Evolutionary conservation across 2,113 vertebrate species (phyloP).

Genomic region (Semicossyphus pulcher): DNA sequence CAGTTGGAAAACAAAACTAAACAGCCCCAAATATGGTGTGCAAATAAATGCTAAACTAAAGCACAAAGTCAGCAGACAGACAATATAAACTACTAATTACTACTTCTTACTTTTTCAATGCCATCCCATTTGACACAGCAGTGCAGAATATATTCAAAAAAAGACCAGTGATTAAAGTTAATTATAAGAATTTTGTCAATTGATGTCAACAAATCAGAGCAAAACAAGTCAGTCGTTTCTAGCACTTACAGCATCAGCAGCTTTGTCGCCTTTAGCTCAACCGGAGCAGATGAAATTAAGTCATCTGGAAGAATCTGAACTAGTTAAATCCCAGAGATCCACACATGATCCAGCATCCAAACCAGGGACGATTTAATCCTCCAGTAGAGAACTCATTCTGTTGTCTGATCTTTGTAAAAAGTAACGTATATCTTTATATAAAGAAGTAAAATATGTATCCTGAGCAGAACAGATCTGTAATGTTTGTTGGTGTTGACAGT

Average conservation of each 20-base stretch:
- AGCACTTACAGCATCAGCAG: conserved; percentile 25
- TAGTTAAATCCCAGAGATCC: conserved; percentile 2
- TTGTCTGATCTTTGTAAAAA: neutral
- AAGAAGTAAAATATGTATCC: neutral
- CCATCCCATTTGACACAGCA: no score
- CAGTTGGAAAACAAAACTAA: no score
- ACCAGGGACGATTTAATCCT: conserved; percentile 8
- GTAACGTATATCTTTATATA: neutral
- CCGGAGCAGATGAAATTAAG: neutral
- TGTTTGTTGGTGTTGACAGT: conserved; percentile 15
- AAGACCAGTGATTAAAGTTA: no score
- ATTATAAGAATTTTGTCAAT: no score
- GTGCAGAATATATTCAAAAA: no score
- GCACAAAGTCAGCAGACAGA: no score
- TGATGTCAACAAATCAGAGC: no score
- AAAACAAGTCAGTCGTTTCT: neutral
- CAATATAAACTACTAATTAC: no score
- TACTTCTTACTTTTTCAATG: no score
- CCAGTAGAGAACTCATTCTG: neutral
- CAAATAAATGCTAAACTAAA: no score
- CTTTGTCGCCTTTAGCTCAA: neutral
- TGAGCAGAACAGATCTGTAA: neutral
- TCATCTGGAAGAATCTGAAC: conserved; percentile 10
- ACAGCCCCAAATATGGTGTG: no score
- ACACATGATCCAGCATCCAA: neutral